Conservation (phyloP, 2,888 invertebrate species). For the Seira ritae region DNA sequence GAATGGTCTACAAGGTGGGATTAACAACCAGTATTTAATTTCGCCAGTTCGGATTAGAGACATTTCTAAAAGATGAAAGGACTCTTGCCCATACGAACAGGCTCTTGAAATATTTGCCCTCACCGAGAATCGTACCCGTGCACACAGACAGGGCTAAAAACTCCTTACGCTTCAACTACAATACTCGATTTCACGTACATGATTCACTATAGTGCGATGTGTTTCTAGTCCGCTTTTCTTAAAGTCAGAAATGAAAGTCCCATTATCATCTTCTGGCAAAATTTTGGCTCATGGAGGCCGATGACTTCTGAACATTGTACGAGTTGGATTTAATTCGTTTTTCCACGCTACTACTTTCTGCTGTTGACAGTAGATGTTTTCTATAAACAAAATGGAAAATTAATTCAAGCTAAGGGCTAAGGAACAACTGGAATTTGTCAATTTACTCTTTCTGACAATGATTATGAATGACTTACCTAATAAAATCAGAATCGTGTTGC, state of each 20-base stretch:
- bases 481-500: slow-evolving; percentile 74
- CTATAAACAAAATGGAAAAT: slow-evolving; percentile 74
- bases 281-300: slow-evolving; percentile 87
- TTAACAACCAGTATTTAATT: slow-evolving; percentile 63
- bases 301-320: slow-evolving; percentile 91
- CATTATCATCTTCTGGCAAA: slow-evolving; percentile 82
- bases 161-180: not conserved
- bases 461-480: slow-evolving; percentile 73
- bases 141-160: too few species aligned
- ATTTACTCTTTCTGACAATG: too few species aligned
- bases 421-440: not conserved
- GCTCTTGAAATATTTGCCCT: slow-evolving; percentile 34
- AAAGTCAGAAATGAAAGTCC: not conserved
- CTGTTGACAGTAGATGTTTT: slow-evolving; percentile 82
- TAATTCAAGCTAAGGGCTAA: not conserved
- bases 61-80: slow-evolving; percentile 46
- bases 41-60: slow-evolving; percentile 69
- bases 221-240: not conserved
- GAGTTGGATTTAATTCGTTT: slow-evolving; percentile 90
- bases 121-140: slow-evolving; percentile 53
- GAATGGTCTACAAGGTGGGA: slow-evolving; percentile 63
- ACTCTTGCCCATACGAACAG: slow-evolving; percentile 69
- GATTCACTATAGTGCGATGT: too few species aligned
- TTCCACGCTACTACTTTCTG: slow-evolving; percentile 85
- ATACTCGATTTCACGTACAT: too few species aligned